phyloP scores from a whole-genome alignment of 2,797 vertebrate genomes.

The Spea hammondii region DNA sequence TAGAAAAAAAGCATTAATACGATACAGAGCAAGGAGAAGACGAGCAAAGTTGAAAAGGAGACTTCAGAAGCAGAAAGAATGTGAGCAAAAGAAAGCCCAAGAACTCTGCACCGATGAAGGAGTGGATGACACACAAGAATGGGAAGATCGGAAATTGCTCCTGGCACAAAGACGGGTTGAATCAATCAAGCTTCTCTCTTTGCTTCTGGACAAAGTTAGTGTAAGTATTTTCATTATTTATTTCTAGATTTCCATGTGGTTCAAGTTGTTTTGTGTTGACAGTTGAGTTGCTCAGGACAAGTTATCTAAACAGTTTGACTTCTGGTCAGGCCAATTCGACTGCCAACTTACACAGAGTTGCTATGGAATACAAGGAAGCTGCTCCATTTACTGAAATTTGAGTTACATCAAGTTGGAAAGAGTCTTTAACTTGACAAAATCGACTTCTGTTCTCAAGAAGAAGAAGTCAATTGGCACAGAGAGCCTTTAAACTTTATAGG shows the following conservation, averaged over 20 bases:
- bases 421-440: no score
- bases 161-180: slow-evolving; percentile 71
- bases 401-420: no score
- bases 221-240: slow-evolving; percentile 61
- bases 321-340: no score
- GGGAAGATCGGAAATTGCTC: slow-evolving; percentile 71
- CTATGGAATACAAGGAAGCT: no score
- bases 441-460: no score
- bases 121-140: slow-evolving; percentile 59
- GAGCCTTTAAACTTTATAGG: no score
- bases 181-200: slow-evolving; percentile 68
- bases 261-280: no score
- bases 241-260: no score
- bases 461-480: background rate
- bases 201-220: slow-evolving; percentile 71
- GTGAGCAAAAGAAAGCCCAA: slow-evolving; percentile 61
- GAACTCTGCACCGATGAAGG: slow-evolving; percentile 62
- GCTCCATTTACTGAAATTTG: no score
- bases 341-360: no score
- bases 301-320: no score
- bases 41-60: slow-evolving; percentile 65
- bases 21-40: slow-evolving; percentile 66
- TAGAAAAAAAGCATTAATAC: slow-evolving; percentile 72
- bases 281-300: no score
- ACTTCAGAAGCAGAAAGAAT: slow-evolving; percentile 68